Evolutionary conservation across 1,140 invertebrate genomes (phyloP), one percentile per base, ranked within the genome.

Genomic region (Dufourea novaeangliae): DNA sequence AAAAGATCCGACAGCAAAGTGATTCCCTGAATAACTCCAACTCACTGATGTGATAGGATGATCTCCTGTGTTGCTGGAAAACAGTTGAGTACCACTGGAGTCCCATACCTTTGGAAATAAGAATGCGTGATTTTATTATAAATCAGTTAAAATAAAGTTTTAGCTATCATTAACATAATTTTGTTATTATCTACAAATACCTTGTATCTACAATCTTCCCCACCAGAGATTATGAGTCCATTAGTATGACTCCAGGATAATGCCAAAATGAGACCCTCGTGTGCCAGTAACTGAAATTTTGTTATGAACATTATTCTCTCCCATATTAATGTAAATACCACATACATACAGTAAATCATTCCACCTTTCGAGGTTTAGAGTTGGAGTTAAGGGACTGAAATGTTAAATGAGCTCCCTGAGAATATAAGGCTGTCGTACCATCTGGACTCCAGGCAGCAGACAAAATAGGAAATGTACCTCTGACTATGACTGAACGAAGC

Each of bases 171-270:
- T 22, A 22, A 3, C 32, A 22, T 29, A 27, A 25, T 71, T 34
- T n/a, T 22, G 0, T 14, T 32, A 11, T 62, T 63, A 63, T 50
- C 6, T n/a, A 1, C 22, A 79, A 37, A 63, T 84, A 95, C 95
- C 94, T 98, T 98, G 79, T 98, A 99, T 82, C 95, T 95, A 87
- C 98, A 98, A 92, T 99, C 99, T 94, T 99, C 99, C 11, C 96
- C 97, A 1, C 98, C 98, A 34, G 98, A 98, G 29, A 99, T 93
- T 62, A 99, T 97, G 0, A 98, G 92, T 84, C 97, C 96, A 83
- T 96, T 97, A 62, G 96, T 96, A 2, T 95, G 93, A 90, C 97
- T 98, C 98, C 98, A 99, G 62, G 96, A 95, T 1, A 98, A 93
- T 67, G 95, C 95, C 25, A 99, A 92, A 80, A 99, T 96, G 2